These are phyloP conservation scores for Malurus alboscapulatus DNA, from an alignment of 2,113 vertebrate genomes.

Conservation along the genomic window DNA sequence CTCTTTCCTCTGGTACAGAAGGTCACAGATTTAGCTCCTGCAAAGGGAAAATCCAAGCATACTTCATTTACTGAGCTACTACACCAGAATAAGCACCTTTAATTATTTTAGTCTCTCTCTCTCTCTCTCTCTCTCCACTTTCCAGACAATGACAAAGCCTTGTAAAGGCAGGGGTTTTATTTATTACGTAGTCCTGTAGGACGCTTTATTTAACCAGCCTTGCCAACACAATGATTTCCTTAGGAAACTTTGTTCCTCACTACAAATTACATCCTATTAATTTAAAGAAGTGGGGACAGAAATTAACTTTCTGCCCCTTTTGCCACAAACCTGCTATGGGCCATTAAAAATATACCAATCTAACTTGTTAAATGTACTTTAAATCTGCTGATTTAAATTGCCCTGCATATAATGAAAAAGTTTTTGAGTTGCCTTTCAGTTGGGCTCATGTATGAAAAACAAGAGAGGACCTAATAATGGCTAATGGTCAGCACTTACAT, in stretches of 20 bases:
- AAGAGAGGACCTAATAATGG: background rate
- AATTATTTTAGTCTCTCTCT: constrained; percentile 26
- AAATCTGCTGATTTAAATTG: background rate
- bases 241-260: constrained; percentile 19
- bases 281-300: background rate
- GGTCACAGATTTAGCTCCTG: constrained; percentile 18
- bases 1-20: constrained; percentile 1
- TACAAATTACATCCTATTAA: background rate
- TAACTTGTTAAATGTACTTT: constrained; percentile 3
- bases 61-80: constrained; percentile 4
- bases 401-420: background rate
- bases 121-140: background rate
- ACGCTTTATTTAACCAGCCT: background rate
- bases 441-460: background rate
- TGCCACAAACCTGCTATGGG: background rate
- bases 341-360: constrained; percentile 5
- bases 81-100: constrained; percentile 29
- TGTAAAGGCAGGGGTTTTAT: background rate
- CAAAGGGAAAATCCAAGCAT: constrained; percentile 18
- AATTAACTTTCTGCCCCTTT: constrained; percentile 29
- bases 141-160: constrained; percentile 1
- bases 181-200: constrained; percentile 36
- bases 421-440: background rate
- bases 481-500: background rate
- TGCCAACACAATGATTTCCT: constrained; percentile 18